These are phyloP conservation scores for Branchellion lobata DNA, from an alignment of 2,888 invertebrate species.

Conservation along the genomic window DNA sequence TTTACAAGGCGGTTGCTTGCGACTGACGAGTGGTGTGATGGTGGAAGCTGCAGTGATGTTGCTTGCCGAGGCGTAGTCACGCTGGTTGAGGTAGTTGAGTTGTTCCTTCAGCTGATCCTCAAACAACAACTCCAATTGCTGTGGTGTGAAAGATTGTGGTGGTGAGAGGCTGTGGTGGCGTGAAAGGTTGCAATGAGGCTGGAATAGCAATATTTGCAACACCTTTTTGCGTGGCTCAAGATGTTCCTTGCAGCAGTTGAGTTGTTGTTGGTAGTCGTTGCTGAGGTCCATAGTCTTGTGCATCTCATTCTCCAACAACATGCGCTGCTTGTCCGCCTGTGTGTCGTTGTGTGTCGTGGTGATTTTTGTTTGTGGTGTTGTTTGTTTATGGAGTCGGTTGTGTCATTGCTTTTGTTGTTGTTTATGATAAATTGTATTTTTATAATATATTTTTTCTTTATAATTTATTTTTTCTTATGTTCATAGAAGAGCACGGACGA, in stretches of 20 bases:
- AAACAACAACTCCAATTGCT: constrained; percentile 32
- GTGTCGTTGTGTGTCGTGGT: too few relatives aligned
- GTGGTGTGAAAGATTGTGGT: neutral
- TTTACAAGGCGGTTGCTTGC: neutral
- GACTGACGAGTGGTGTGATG: constrained; percentile 1
- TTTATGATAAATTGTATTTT: too few relatives aligned
- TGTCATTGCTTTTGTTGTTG: too few relatives aligned
- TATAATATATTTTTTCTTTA: too few relatives aligned
- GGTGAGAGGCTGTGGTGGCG: too few relatives aligned
- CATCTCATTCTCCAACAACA: constrained; percentile 91
- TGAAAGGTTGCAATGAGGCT: too few relatives aligned
- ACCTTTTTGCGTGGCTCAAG: constrained; percentile 91
- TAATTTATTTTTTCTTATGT: too few relatives aligned
- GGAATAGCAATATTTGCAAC: neutral
- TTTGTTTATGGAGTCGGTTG: too few relatives aligned
- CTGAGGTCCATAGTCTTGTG: constrained; percentile 88
- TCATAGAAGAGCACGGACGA: too few relatives aligned
- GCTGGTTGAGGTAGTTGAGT: neutral
- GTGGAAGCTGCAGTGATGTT: neutral
- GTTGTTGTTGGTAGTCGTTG: constrained; percentile 80
- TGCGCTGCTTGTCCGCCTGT: constrained; percentile 68
- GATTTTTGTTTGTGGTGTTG: too few relatives aligned
- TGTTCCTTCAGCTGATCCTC: neutral
- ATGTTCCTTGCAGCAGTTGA: constrained; percentile 86
- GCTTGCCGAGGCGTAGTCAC: constrained; percentile 19